phyloP scores from a whole-genome alignment of 2,888 invertebrate genomes.

The Cabera pusaria region DNA sequence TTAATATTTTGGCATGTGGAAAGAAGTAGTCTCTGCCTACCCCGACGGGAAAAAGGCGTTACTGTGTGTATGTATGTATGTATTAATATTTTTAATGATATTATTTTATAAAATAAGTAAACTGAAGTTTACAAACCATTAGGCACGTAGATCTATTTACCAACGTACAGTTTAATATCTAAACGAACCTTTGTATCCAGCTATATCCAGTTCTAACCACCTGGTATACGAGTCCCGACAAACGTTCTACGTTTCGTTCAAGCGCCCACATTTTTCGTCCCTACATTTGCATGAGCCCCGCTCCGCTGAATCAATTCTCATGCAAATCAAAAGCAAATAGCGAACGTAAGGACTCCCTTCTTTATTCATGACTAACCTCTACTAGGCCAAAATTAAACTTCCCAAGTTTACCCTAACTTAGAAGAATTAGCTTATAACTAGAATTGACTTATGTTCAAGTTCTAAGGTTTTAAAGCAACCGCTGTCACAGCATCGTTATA shows the following conservation, averaged over 20 bases:
- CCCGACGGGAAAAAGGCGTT: too few species aligned
- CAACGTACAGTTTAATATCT: too few species aligned
- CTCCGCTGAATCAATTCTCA: constrained; percentile 34
- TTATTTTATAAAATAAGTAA: too few species aligned
- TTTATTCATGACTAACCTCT: constrained; percentile 37
- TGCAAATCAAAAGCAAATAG: constrained; percentile 58
- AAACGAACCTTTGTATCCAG: too few species aligned
- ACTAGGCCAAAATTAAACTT: constrained; percentile 38
- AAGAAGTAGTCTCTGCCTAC: too few species aligned
- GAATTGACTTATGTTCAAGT: constrained; percentile 2
- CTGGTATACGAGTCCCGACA: background rate
- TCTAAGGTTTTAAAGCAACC: constrained; percentile 13
- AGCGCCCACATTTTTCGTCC: constrained; percentile 25
- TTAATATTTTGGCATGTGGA: too few species aligned
- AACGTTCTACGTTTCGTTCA: constrained; percentile 11
- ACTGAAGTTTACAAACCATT: too few species aligned
- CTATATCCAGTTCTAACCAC: too few species aligned
- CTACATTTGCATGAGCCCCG: constrained; percentile 32
- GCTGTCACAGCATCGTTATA: background rate
- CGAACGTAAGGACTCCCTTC: constrained; percentile 36
- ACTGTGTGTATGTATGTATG: too few species aligned
- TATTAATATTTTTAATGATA: too few species aligned
- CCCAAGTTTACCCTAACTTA: constrained; percentile 45
- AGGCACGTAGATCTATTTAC: too few species aligned
- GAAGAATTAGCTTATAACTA: too few species aligned